Evolutionary conservation across 1,140 invertebrate species (phyloP).

Genomic region (Meloidogyne floridensis): DNA sequence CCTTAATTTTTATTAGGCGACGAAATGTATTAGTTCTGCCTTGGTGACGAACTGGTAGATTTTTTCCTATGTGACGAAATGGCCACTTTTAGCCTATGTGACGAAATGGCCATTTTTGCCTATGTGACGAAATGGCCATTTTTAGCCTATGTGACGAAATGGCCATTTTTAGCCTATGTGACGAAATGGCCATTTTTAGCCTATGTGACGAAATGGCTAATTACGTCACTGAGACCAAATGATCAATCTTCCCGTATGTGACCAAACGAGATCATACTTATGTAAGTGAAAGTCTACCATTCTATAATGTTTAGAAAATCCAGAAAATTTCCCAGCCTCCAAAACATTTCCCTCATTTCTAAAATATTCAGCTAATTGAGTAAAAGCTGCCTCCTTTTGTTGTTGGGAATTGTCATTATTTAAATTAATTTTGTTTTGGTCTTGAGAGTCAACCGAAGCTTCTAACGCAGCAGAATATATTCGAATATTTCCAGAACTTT

Average conservation of each 20-base stretch:
- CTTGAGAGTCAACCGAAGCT: neutral
- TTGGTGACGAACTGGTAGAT: neutral
- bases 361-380: constrained; percentile 51
- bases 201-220: neutral
- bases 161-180: neutral
- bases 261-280: neutral
- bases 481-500: constrained; percentile 37
- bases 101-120: neutral
- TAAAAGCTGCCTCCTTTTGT: constrained; percentile 17
- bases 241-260: neutral
- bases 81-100: neutral
- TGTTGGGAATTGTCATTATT: constrained; percentile 9
- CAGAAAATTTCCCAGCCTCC: constrained; percentile 51
- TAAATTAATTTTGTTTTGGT: neutral
- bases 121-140: neutral
- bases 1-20: constrained; percentile 28
- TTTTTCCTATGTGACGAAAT: neutral
- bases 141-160: neutral
- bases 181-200: neutral
- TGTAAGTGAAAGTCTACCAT: constrained; percentile 22
- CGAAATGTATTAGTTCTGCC: neutral
- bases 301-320: constrained; percentile 48
- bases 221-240: neutral
- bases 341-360: constrained; percentile 26
- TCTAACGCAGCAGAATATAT: constrained; percentile 46